phyloP scores from a whole-genome alignment of 2,888 invertebrate genomes.

The Pristionchus exspectatus region DNA sequence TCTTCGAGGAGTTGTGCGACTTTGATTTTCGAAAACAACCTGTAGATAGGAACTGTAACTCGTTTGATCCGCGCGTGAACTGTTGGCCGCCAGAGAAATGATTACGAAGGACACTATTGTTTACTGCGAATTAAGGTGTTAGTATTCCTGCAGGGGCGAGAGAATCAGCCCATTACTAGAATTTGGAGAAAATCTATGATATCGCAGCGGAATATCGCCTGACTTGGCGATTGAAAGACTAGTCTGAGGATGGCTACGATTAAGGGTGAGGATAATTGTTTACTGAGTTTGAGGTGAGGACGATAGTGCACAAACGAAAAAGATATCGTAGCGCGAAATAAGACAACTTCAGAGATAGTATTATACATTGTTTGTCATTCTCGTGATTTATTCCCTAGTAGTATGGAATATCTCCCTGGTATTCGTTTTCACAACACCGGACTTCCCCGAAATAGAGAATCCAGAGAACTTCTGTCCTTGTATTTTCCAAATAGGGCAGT shows the following conservation, averaged over 20 bases:
- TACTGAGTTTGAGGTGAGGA: background rate
- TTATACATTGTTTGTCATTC: background rate
- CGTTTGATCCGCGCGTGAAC: background rate
- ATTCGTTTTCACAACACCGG: background rate
- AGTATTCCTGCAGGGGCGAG: background rate
- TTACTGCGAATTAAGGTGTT: background rate
- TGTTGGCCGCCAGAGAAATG: background rate
- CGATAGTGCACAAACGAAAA: background rate
- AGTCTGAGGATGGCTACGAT: background rate
- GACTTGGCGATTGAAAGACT: background rate
- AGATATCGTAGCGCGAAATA: background rate
- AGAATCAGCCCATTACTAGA: background rate
- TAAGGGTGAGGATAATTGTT: background rate
- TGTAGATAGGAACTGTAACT: background rate
- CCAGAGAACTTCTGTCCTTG: background rate
- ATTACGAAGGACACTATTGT: background rate
- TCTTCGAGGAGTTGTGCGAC: background rate
- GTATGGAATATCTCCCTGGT: background rate
- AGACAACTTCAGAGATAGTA: background rate
- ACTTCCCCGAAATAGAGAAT: background rate
- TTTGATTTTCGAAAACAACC: slow-evolving; percentile 2
- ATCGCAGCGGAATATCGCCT: background rate
- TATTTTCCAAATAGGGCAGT: too few species aligned
- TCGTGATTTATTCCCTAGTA: background rate
- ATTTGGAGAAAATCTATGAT: background rate